Evolutionary conservation across 2,888 invertebrate species (phyloP).

Genomic region (Catonia carolina): DNA sequence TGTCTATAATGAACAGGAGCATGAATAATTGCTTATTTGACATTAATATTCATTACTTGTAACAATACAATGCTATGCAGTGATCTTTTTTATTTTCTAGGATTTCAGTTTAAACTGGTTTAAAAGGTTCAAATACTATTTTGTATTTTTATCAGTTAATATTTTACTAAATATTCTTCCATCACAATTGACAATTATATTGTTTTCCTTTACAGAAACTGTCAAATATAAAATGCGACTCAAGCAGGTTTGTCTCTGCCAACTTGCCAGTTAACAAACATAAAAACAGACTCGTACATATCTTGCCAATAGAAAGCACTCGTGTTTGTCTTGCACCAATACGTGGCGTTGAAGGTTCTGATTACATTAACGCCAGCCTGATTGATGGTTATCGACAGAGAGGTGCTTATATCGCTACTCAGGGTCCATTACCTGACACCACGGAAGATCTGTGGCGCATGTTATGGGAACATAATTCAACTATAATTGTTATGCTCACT

Average conservation of each 20-base stretch:
- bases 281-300: conserved; percentile 96
- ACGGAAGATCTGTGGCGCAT: conserved; percentile 99
- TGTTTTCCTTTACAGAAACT: conserved; percentile 57
- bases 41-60: too few species aligned
- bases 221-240: conserved; percentile 81
- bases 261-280: conserved; percentile 95
- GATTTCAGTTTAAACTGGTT: too few species aligned
- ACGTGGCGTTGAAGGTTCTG: conserved; percentile 79
- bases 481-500: conserved; percentile 97
- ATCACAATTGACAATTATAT: not conserved
- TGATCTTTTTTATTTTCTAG: too few species aligned
- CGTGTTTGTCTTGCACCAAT: conserved; percentile 85
- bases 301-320: conserved; percentile 93
- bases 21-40: too few species aligned
- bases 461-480: conserved; percentile 99
- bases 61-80: too few species aligned
- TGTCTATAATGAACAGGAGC: too few species aligned
- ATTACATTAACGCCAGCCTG: conserved; percentile 98
- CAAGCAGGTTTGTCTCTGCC: conserved; percentile 89
- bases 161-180: too few species aligned
- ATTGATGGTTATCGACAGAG: conserved; percentile 81
- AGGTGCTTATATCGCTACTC: conserved; percentile 96
- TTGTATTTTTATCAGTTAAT: too few species aligned
- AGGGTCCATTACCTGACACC: conserved; percentile 94
- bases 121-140: too few species aligned